These are phyloP conservation scores for Enteromius thamalakanensis DNA, from an alignment of 2,797 vertebrate genomes.

Conservation along the genomic window DNA sequence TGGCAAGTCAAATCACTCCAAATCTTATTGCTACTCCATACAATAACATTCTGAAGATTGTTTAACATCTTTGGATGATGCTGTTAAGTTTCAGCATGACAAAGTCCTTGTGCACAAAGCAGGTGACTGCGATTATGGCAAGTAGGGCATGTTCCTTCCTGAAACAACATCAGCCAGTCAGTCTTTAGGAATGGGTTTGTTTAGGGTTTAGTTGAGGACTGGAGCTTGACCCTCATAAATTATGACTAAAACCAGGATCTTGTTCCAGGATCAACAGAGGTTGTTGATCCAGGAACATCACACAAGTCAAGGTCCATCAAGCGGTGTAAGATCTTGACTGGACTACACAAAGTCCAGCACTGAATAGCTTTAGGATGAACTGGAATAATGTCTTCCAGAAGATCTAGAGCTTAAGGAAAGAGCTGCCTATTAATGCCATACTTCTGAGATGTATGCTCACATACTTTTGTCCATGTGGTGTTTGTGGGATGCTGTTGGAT, in stretches of 20 bases:
- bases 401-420: accelerated
- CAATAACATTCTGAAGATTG: background rate
- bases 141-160: background rate
- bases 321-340: background rate
- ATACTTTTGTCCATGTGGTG: background rate
- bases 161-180: background rate
- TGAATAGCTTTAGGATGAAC: background rate
- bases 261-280: background rate
- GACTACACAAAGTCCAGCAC: background rate
- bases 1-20: no score
- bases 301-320: background rate
- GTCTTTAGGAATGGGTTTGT: background rate
- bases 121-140: background rate
- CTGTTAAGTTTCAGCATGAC: background rate
- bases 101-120: background rate
- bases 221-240: background rate
- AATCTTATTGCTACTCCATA: background rate
- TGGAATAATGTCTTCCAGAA: background rate
- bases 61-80: background rate
- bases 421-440: background rate
- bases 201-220: background rate
- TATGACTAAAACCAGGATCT: no score
- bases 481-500: background rate
- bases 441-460: background rate
- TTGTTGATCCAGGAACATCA: background rate